Conservation (phyloP, 2,888 invertebrate species). For the Xestobium rufovillosum region DNA sequence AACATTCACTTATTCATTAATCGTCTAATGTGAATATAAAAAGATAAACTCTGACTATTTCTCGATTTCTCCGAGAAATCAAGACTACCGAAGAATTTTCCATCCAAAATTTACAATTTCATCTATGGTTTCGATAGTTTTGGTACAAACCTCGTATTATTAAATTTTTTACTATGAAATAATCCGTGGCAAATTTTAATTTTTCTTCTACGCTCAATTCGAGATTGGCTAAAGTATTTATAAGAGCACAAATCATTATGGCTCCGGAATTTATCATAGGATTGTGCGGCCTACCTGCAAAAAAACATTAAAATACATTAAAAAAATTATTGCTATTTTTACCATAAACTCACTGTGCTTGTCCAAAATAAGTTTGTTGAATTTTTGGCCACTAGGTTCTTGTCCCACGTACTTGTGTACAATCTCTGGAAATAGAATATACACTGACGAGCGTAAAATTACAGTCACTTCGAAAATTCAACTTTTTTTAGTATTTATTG, state of each 20-base stretch:
- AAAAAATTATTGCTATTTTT: conserved; percentile 5
- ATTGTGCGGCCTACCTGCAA: conserved; percentile 85
- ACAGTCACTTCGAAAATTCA: too few relatives aligned
- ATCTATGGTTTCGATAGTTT: too few relatives aligned
- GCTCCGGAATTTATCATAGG: conserved; percentile 96
- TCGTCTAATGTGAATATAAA: too few relatives aligned
- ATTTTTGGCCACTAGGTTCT: conserved; percentile 86
- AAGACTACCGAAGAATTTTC: conserved; percentile 31
- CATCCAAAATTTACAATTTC: conserved; percentile 71
- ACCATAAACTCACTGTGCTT: conserved; percentile 62
- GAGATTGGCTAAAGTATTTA: conserved; percentile 61
- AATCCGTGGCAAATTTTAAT: too few relatives aligned
- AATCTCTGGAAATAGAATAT: too few relatives aligned
- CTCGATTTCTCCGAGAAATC: neutral
- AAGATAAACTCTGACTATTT: conserved; percentile 2
- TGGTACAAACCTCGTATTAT: too few relatives aligned
- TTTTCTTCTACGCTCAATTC: too few relatives aligned
- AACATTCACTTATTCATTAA: too few relatives aligned
- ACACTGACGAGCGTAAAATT: too few relatives aligned
- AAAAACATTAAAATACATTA: conserved; percentile 14
- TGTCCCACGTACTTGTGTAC: conserved; percentile 89
- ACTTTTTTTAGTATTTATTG: too few relatives aligned
- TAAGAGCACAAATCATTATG: conserved; percentile 74
- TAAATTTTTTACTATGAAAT: too few relatives aligned
- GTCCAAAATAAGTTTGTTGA: conserved; percentile 86